Percentiles rank a stretch among this genome's conserved stretches.
These are phyloP conservation scores for Clanis bilineata DNA, from an alignment of 2,888 invertebrate species.

Conservation along the genomic window DNA sequence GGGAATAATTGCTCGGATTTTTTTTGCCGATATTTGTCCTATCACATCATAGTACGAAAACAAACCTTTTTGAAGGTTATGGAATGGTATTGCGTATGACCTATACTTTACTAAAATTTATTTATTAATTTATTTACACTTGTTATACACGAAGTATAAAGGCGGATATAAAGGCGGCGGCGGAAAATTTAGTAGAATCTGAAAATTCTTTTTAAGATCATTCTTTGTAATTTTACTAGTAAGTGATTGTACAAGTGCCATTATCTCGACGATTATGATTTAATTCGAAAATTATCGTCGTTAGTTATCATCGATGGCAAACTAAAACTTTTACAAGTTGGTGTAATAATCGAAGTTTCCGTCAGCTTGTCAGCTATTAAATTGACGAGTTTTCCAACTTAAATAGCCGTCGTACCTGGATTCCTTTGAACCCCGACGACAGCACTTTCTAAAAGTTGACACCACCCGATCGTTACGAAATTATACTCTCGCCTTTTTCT, in stretches of 20 bases:
- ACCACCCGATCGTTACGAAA: slow-evolving; percentile 4
- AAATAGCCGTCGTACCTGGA: slow-evolving; percentile 7
- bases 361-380: slow-evolving; percentile 13
- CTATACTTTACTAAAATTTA: no score
- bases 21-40: no score
- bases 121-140: no score
- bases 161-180: no score
- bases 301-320: background rate
- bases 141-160: no score
- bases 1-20: no score
- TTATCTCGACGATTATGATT: background rate
- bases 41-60: no score
- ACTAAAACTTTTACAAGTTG: slow-evolving; percentile 10
- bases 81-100: no score
- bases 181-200: no score
- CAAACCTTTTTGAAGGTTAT: no score
- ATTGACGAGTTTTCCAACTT: slow-evolving; percentile 19
- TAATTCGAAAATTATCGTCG: background rate
- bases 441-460: slow-evolving; percentile 6
- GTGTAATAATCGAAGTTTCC: slow-evolving; percentile 12
- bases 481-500: background rate
- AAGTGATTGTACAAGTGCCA: background rate
- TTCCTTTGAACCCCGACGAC: slow-evolving; percentile 5
- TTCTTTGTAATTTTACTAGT: background rate
- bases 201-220: background rate